Conservation (phyloP, 2,113 vertebrate genomes). For the Hymenochirus boettgeri region DNA sequence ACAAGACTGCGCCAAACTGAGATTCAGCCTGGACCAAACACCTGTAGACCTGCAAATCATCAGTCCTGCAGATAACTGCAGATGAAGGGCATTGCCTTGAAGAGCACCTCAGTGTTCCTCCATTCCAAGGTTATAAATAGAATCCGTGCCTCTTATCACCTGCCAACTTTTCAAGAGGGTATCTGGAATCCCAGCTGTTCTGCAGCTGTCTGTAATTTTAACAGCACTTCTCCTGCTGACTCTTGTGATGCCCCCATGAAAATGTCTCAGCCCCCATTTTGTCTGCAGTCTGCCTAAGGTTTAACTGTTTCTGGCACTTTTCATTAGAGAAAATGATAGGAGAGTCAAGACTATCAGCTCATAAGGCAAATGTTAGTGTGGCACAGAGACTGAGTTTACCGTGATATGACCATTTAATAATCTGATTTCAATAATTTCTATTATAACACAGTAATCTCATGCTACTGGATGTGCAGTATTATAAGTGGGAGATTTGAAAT, state of each 20-base stretch:
- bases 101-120: constrained; percentile 7
- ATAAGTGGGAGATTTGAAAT: no score
- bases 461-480: no score
- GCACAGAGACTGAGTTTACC: no score
- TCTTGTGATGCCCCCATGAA: background rate
- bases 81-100: constrained; percentile 1
- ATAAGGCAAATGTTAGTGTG: no score
- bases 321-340: no score
- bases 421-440: no score
- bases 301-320: no score
- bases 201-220: constrained; percentile 24
- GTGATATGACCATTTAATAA: no score
- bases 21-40: background rate
- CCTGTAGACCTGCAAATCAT: constrained; percentile 5
- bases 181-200: constrained; percentile 35
- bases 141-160: constrained; percentile 24
- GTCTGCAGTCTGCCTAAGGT: background rate
- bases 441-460: no score
- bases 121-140: constrained; percentile 33
- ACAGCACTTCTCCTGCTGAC: background rate
- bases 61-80: background rate
- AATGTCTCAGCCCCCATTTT: background rate
- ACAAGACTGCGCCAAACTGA: background rate
- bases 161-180: constrained; percentile 35
- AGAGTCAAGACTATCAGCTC: no score